Conservation (phyloP, 2,888 invertebrate genomes). For the Arctia plantaginis region DNA sequence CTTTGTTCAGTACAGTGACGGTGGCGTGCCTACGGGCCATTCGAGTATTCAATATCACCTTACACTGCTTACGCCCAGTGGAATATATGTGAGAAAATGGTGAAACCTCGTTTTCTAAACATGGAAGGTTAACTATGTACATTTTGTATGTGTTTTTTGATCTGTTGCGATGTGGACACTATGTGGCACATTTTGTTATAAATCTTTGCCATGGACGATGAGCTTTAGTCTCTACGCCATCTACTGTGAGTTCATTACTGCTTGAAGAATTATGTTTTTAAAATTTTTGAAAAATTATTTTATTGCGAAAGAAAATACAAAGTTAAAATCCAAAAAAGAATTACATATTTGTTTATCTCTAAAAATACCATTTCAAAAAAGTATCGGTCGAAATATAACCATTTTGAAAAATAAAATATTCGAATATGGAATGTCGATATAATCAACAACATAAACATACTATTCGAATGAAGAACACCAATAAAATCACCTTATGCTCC, state of each 20-base stretch:
- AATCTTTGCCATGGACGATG: no score
- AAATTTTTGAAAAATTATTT: no score
- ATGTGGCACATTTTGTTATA: background rate
- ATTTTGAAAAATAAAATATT: background rate
- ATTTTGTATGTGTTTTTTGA: background rate
- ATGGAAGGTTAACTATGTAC: conserved; percentile 6
- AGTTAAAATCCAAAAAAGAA: background rate
- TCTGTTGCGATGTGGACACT: background rate
- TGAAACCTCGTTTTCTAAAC: conserved; percentile 21
- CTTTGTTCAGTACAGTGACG: conserved; percentile 25
- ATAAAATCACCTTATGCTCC: conserved; percentile 28
- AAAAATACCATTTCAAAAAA: background rate
- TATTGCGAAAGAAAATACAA: background rate
- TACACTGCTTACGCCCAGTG: conserved; percentile 50
- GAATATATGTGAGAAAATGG: conserved; percentile 59
- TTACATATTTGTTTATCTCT: background rate
- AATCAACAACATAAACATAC: conserved; percentile 18
- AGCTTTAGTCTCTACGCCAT: background rate
- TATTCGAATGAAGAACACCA: conserved; percentile 11
- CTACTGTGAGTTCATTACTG: background rate
- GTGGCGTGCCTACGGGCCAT: conserved; percentile 67
- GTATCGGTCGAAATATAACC: background rate
- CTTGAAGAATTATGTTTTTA: no score
- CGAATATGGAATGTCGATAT: background rate
- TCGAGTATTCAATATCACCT: conserved; percentile 49